Evolutionary conservation across 1,140 invertebrate genomes (phyloP).

Genomic region (Mylabris phalerata): DNA sequence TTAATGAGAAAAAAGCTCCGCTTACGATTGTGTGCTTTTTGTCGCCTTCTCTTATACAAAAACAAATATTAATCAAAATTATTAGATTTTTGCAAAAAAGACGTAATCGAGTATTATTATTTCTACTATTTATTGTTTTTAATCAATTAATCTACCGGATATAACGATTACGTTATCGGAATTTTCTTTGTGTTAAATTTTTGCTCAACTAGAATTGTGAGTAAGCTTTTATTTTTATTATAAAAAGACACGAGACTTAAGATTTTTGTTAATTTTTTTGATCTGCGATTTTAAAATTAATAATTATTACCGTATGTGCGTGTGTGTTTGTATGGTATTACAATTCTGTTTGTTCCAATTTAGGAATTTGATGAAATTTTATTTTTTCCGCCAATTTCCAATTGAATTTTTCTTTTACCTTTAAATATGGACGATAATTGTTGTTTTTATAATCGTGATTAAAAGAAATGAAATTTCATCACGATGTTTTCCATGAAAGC

Average conservation of each 20-base stretch:
- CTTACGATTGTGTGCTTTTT: constrained; percentile 12
- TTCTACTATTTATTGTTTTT: neutral
- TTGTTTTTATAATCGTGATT: constrained; percentile 9
- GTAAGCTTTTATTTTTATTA: constrained; percentile 10
- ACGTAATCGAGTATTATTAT: constrained; percentile 15
- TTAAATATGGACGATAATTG: neutral
- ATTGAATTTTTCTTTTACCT: too few relatives aligned
- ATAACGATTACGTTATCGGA: neutral
- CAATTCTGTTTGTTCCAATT: constrained; percentile 15
- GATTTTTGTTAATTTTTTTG: constrained; percentile 9
- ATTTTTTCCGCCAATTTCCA: neutral
- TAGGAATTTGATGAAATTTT: constrained; percentile 22
- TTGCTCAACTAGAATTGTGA: constrained; percentile 14
- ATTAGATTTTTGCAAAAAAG: neutral
- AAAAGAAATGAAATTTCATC: constrained; percentile 21
- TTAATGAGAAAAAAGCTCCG: constrained; percentile 5
- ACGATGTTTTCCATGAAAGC: constrained; percentile 30
- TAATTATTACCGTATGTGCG: too few relatives aligned
- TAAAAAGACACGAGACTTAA: constrained; percentile 7
- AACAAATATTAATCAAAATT: neutral
- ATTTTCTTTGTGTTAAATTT: constrained; percentile 9
- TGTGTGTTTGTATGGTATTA: neutral
- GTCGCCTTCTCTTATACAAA: neutral
- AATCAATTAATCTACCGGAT: too few relatives aligned
- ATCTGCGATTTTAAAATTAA: constrained; percentile 2